Evolutionary conservation across 2,113 vertebrate genomes (phyloP).

Genomic region (Pedionomus torquatus): DNA sequence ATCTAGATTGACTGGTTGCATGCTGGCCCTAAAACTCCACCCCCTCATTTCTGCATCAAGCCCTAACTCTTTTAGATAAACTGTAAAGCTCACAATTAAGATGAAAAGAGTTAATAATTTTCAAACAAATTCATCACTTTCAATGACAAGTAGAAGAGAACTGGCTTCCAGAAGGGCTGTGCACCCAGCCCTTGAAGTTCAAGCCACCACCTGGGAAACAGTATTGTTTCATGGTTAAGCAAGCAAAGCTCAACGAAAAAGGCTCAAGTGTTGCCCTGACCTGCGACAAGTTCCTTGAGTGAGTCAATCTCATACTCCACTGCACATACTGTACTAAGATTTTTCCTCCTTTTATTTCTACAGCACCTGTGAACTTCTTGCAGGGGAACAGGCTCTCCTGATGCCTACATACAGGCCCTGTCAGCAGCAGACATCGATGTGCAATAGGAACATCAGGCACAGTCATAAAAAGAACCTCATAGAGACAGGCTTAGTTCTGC

Average conservation of each 20-base stretch:
- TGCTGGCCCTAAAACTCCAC: background rate
- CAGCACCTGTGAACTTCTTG: background rate
- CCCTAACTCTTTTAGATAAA: background rate
- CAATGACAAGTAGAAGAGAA: background rate
- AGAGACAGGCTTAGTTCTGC: background rate
- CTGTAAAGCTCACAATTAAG: background rate
- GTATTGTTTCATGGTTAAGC: background rate
- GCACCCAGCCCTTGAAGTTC: background rate
- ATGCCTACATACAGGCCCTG: background rate
- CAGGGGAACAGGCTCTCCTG: background rate
- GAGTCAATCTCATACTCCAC: background rate
- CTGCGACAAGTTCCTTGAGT: background rate
- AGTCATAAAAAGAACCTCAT: background rate
- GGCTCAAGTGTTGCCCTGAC: background rate
- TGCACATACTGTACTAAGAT: background rate
- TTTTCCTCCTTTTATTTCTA: background rate
- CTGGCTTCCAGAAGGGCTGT: background rate
- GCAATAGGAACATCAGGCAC: background rate
- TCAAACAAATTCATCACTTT: background rate
- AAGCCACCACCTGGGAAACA: background rate
- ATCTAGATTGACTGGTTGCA: background rate
- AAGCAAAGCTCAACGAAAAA: background rate
- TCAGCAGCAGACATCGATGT: background rate
- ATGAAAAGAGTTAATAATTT: background rate
- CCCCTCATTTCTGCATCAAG: background rate